Evolutionary conservation across 2,797 vertebrate genomes (phyloP).

Genomic region (Notamacropus eugenii): DNA sequence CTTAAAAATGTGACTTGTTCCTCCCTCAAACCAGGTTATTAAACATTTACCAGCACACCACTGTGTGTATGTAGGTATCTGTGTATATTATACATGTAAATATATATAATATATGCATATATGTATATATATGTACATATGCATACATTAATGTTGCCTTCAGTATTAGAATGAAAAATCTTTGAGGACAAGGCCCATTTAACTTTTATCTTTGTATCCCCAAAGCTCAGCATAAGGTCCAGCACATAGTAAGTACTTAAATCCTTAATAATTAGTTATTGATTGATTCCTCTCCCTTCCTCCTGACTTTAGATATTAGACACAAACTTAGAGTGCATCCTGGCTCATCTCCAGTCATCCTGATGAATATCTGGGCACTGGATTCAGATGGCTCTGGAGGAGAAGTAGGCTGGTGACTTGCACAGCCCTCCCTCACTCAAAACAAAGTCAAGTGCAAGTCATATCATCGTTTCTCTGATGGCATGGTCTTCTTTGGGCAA

Average conservation of each 20-base stretch:
- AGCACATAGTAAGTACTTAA: not conserved
- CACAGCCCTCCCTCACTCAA: too few relatives aligned
- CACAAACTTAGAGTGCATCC: not conserved
- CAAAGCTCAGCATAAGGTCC: not conserved
- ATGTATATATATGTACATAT: not conserved
- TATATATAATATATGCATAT: too few relatives aligned
- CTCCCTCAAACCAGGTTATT: not conserved
- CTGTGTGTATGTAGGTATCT: not conserved
- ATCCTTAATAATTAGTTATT: not conserved
- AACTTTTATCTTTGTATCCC: not conserved
- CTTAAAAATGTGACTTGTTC: not conserved
- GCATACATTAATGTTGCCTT: not conserved
- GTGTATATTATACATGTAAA: not conserved
- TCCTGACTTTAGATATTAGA: not conserved
- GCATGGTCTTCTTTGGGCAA: too few relatives aligned
- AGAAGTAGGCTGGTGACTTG: too few relatives aligned
- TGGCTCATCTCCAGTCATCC: too few relatives aligned
- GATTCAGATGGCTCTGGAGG: too few relatives aligned
- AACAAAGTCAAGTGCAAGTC: too few relatives aligned
- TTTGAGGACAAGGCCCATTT: not conserved
- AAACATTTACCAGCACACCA: not conserved
- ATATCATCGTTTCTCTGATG: too few relatives aligned
- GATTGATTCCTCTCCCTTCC: not conserved
- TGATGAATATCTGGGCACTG: too few relatives aligned
- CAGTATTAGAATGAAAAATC: not conserved